Base-by-base conservation (phyloP, 2,113 vertebrate species). In the Gasterosteus nipponicus region DNA sequence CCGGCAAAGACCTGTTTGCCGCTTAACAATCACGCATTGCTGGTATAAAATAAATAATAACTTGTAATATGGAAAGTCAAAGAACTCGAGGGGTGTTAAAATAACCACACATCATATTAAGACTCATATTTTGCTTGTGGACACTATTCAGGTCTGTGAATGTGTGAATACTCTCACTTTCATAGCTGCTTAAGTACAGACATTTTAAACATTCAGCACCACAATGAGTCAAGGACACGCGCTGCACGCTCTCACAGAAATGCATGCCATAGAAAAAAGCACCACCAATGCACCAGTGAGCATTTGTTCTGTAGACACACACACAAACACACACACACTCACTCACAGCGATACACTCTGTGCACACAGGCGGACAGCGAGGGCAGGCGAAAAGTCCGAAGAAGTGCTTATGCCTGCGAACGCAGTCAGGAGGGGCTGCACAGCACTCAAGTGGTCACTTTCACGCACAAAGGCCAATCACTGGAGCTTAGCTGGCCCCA, bases 361-460 rank as follows among this genome's bases (percentile, higher is more conserved):
- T 53, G 26, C 56, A 18, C 46, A 67, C 57, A 46, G 14, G 60
- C 31, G 16, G 65, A 60, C 38, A 47, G 42, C 74, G 69, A 38
- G 33, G 78, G 80, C 70, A 69, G 59, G 77, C 74, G 73, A 69
- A 80, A 87, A 67, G 80, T 90, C 85, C 64, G 71, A 80, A 86
- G 85, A 93, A 91, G 73, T 90, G 91, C 89, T 90, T 91, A 87
- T 86, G 87, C 72, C 57, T 60, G 57, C 77, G 87, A 90, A 91
- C 74, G 58, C 67, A 78, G 67, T 69, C 64, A 69, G 69, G 85
- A 89, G 82, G 69, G 69, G 58, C 77, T 68, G 76, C 59, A 12
- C 57, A 73, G 87, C 83, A 82, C 85, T 87, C 78, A 80, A 84
- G 78, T 83, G 86, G 85, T 86, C 90, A 89, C 85, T 89, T 85